phyloP scores from a whole-genome alignment of 2,797 vertebrate genomes.

The Channa striata region DNA sequence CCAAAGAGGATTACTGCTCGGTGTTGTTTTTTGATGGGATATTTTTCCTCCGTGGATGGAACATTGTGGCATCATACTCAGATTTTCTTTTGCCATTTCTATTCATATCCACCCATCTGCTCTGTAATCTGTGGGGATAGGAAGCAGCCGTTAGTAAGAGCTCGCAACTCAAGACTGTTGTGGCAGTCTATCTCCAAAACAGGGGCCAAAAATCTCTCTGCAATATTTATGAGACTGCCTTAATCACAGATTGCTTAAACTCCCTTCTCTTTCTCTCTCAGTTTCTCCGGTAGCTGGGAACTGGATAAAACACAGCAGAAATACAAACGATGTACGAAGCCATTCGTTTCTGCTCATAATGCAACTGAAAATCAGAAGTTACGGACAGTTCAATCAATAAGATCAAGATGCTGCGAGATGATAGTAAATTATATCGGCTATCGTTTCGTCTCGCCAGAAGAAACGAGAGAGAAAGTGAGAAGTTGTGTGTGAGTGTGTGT shows the following conservation, averaged over 20 bases:
- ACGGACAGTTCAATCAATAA: constrained; percentile 37
- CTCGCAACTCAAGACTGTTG: constrained; percentile 88
- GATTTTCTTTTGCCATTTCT: constrained; percentile 63
- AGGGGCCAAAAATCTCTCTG: constrained; percentile 95
- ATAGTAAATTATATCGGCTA: constrained; percentile 30
- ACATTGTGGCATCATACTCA: constrained; percentile 59
- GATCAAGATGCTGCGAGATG: too few species aligned
- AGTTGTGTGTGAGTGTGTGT: constrained; percentile 34
- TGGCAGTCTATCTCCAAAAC: constrained; percentile 92
- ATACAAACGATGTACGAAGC: constrained; percentile 26
- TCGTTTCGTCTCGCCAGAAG: constrained; percentile 80
- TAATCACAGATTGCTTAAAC: constrained; percentile 86
- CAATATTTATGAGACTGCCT: constrained; percentile 99
- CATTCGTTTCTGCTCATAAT: constrained; percentile 50
- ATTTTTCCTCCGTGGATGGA: constrained; percentile 59
- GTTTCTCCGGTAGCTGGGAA: constrained; percentile 48
- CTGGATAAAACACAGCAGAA: constrained; percentile 26
- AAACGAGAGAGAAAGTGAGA: constrained; percentile 84
- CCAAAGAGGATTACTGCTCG: constrained; percentile 93
- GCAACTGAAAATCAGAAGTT: constrained; percentile 46
- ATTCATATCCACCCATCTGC: constrained; percentile 77
- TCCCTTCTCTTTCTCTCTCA: constrained; percentile 51
- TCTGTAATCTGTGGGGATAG: constrained; percentile 80
- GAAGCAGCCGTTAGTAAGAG: constrained; percentile 65
- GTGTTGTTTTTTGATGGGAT: constrained; percentile 68